Conservation (phyloP, 2,888 invertebrate genomes). For the Dicyrtoma fusca region DNA sequence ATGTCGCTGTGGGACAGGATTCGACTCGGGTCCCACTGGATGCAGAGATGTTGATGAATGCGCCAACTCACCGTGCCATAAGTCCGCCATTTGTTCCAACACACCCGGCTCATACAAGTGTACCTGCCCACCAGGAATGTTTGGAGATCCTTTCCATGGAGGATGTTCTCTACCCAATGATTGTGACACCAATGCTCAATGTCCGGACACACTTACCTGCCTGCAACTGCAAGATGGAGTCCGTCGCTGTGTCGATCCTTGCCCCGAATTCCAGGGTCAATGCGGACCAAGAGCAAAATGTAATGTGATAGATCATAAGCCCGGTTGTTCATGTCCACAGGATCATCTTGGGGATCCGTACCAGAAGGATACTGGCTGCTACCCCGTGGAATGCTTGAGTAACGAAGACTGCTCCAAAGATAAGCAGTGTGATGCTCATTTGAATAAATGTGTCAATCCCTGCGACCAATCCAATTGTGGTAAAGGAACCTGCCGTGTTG, state of each 20-base stretch:
- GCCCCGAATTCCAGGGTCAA: conserved; percentile 64
- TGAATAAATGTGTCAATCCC: conserved; percentile 65
- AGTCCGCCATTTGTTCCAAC: conserved; percentile 78
- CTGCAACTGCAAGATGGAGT: conserved; percentile 59
- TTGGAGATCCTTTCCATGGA: conserved; percentile 64
- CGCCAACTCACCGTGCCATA: conserved; percentile 74
- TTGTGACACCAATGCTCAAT: conserved; percentile 74
- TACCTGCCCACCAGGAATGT: conserved; percentile 75
- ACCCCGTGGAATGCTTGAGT: conserved; percentile 82
- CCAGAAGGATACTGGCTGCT: conserved; percentile 77
- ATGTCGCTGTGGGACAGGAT: conserved; percentile 78
- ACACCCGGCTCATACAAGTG: conserved; percentile 79
- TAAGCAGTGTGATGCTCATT: conserved; percentile 74
- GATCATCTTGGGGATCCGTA: conserved; percentile 81
- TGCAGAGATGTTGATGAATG: conserved; percentile 87
- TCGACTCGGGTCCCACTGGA: conserved; percentile 71
- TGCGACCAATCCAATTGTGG: conserved; percentile 79
- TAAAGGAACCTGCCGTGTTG: conserved; percentile 75
- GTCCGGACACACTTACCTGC: conserved; percentile 76
- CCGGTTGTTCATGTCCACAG: conserved; percentile 71
- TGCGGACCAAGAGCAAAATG: conserved; percentile 82
- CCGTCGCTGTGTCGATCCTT: conserved; percentile 78
- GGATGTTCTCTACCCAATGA: conserved; percentile 79
- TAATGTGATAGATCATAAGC: conserved; percentile 71
- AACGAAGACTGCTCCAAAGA: conserved; percentile 75